Evolutionary conservation across 1,140 invertebrate species (phyloP).

Genomic region (Papilio polyxenes): DNA sequence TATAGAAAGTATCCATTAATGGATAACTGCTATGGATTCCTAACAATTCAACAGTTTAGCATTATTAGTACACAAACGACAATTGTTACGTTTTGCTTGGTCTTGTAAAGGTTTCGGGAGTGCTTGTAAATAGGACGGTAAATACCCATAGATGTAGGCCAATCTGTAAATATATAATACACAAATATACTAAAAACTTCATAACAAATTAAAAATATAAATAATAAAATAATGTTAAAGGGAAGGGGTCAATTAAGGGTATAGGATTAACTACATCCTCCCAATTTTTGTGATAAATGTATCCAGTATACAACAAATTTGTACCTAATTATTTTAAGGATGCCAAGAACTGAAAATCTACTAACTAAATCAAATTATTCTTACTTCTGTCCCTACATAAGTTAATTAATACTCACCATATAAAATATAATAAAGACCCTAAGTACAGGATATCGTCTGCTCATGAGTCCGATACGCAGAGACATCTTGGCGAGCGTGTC

Average conservation of each 20-base stretch:
- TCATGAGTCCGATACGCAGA: conserved; percentile 87
- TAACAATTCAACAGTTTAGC: background rate
- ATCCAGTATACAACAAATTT: no score
- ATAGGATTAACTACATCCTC: no score
- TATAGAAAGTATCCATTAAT: background rate
- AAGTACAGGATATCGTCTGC: conserved; percentile 88
- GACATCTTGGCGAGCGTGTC: conserved; percentile 86
- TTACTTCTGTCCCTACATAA: no score
- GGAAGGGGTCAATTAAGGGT: no score
- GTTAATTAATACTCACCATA: conserved; percentile 56
- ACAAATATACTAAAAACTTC: conserved; percentile 23
- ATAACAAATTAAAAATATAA: background rate
- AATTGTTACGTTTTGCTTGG: conserved; percentile 50
- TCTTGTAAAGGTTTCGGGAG: conserved; percentile 58
- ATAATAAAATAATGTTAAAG: background rate
- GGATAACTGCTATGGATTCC: background rate
- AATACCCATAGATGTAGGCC: conserved; percentile 72
- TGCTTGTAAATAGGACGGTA: conserved; percentile 65
- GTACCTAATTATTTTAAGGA: no score
- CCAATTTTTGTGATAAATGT: no score
- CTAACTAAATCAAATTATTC: no score
- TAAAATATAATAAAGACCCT: conserved; percentile 90
- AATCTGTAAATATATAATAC: conserved; percentile 54
- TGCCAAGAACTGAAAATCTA: no score
- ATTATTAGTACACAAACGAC: background rate